Evolutionary conservation across 2,797 vertebrate genomes (phyloP).

Genomic region (Benthosema pterotum): DNA sequence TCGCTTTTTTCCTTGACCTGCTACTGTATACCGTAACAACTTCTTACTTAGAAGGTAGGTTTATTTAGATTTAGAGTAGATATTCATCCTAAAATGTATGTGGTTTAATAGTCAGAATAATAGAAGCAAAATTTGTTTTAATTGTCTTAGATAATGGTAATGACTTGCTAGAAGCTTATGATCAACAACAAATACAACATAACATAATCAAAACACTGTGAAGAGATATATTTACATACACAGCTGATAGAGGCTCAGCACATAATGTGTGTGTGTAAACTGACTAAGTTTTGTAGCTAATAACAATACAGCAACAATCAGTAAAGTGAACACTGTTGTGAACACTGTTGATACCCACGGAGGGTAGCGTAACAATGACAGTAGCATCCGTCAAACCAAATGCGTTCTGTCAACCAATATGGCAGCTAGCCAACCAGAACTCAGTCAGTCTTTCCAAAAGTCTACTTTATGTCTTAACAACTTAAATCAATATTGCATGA

Average conservation of each 20-base stretch:
- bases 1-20: constrained; percentile 4
- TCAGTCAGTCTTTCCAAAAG: constrained; percentile 4
- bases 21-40: constrained; percentile 13
- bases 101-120: too few species aligned
- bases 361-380: constrained; percentile 39
- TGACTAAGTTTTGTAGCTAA: neutral
- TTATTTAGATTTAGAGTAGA: too few species aligned
- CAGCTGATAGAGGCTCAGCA: neutral
- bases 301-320: neutral
- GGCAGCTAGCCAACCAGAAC: constrained; percentile 12
- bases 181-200: too few species aligned
- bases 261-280: neutral
- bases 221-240: too few species aligned
- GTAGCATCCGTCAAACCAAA: constrained; percentile 2
- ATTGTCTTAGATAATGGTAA: too few species aligned
- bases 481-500: too few species aligned
- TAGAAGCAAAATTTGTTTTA: too few species aligned
- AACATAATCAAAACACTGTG: too few species aligned
- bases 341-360: constrained; percentile 8
- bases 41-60: neutral
- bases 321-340: constrained; percentile 15
- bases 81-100: too few species aligned
- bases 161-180: too few species aligned
- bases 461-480: constrained; percentile 16
- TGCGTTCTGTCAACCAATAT: constrained; percentile 2